These are phyloP conservation scores for rat (Rattus norvegicus) DNA, from an alignment of 2,113 vertebrate species.

Conservation along the genomic window DNA sequence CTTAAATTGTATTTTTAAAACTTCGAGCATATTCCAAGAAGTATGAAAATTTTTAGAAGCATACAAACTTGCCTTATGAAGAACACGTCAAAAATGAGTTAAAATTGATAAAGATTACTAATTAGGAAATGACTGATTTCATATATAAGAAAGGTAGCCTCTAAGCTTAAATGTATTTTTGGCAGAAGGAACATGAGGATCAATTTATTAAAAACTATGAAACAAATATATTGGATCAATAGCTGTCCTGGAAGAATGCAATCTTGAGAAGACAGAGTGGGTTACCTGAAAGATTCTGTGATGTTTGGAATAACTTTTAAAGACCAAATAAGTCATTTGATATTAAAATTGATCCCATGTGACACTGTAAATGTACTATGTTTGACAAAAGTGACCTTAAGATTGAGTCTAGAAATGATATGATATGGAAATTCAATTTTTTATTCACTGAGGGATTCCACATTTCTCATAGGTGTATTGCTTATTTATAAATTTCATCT, in stretches of 20 bases:
- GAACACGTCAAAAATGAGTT: background rate
- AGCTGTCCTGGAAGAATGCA: background rate
- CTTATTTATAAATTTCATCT: background rate
- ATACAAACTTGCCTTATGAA: background rate
- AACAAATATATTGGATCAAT: constrained; percentile 2
- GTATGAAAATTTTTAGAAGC: constrained; percentile 21
- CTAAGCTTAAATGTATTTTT: constrained; percentile 2
- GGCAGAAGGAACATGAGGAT: background rate
- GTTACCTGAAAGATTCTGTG: background rate
- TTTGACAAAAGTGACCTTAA: background rate
- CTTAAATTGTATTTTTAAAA: constrained; percentile 35
- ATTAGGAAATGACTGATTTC: constrained; percentile 24
- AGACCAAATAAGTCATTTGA: background rate
- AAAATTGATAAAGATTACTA: background rate
- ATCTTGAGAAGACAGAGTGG: background rate
- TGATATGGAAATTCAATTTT: background rate
- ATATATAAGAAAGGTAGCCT: background rate
- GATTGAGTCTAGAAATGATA: background rate
- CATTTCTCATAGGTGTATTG: background rate
- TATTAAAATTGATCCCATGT: background rate
- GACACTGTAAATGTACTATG: background rate
- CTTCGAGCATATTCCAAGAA: constrained; percentile 40
- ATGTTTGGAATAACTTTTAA: background rate
- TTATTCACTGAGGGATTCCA: background rate
- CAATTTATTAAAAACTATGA: background rate